These are phyloP conservation scores for Ophion slaviceki DNA, from an alignment of 2,888 invertebrate species.

Conservation along the genomic window DNA sequence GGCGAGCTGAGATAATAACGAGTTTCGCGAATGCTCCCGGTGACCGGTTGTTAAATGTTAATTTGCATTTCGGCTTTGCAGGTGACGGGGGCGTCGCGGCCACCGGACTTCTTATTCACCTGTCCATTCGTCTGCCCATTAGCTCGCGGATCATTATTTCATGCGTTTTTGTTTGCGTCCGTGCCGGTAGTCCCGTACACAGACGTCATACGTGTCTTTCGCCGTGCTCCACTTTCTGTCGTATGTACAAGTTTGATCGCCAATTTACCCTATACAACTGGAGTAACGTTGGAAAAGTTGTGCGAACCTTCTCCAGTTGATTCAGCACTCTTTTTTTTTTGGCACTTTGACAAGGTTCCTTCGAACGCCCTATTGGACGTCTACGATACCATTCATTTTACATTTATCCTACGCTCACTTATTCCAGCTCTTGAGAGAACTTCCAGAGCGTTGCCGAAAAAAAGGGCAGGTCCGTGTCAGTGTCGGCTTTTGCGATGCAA, in stretches of 20 bases:
- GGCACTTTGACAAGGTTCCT: no score
- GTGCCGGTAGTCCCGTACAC: slow-evolving; percentile 19
- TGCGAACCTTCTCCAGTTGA: no score
- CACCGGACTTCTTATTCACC: slow-evolving; percentile 49
- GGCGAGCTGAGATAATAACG: slow-evolving; percentile 52
- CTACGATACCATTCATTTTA: no score
- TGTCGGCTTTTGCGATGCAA: no score
- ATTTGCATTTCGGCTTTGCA: slow-evolving; percentile 61
- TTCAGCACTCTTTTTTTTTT: no score
- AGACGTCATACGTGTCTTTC: slow-evolving; percentile 23
- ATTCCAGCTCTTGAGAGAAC: no score
- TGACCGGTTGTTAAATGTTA: slow-evolving; percentile 61
- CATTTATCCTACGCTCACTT: no score
- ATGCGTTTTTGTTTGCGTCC: slow-evolving; percentile 3
- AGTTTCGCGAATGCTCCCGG: slow-evolving; percentile 43
- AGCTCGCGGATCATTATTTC: slow-evolving; percentile 11
- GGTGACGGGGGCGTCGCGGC: slow-evolving; percentile 56
- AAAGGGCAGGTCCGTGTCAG: no score
- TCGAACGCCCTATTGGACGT: no score
- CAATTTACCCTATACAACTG: not conserved
- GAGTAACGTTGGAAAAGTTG: no score
- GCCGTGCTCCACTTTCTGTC: slow-evolving; percentile 3
- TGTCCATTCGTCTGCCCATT: slow-evolving; percentile 13
- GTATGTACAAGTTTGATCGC: slow-evolving; percentile 22
- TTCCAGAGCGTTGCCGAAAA: no score